A percentile compares a stretch with the other conserved stretches of the same genome.
These are phyloP conservation scores for Yponomeuta sedellus DNA, from an alignment of 2,888 invertebrate species.

Conservation along the genomic window DNA sequence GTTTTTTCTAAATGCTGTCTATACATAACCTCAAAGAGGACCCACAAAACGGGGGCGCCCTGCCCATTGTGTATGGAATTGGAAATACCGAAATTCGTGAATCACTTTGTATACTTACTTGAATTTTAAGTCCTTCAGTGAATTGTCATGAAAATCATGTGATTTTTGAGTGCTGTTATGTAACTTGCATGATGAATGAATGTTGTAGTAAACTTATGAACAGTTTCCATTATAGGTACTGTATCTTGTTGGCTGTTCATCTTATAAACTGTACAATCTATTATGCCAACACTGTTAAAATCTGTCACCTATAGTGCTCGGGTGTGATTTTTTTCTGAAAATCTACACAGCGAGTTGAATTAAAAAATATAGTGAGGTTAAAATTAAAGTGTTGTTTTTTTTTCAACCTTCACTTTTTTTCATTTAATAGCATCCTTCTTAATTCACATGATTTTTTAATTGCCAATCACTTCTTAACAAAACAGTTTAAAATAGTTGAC, in stretches of 20 bases:
- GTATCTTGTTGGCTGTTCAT: constrained; percentile 2
- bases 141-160: constrained; percentile 54
- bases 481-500: too few relatives aligned
- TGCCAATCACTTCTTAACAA: too few relatives aligned
- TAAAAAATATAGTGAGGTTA: constrained; percentile 51
- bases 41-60: neutral
- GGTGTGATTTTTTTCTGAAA: constrained; percentile 58
- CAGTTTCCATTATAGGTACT: constrained; percentile 37
- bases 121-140: constrained; percentile 33
- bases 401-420: constrained; percentile 22
- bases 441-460: constrained; percentile 4
- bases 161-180: constrained; percentile 55
- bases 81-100: constrained; percentile 21
- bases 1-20: constrained; percentile 16
- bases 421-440: neutral
- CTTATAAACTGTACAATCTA: neutral
- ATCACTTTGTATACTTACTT: too few relatives aligned
- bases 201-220: constrained; percentile 37
- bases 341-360: constrained; percentile 54
- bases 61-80: constrained; percentile 31
- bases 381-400: constrained; percentile 36
- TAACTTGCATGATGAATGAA: constrained; percentile 37
- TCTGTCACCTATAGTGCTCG: constrained; percentile 34
- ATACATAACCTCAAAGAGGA: constrained; percentile 23
- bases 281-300: neutral